Conservation (phyloP, 1,140 invertebrate genomes). For the Polypedilum pembai region DNA sequence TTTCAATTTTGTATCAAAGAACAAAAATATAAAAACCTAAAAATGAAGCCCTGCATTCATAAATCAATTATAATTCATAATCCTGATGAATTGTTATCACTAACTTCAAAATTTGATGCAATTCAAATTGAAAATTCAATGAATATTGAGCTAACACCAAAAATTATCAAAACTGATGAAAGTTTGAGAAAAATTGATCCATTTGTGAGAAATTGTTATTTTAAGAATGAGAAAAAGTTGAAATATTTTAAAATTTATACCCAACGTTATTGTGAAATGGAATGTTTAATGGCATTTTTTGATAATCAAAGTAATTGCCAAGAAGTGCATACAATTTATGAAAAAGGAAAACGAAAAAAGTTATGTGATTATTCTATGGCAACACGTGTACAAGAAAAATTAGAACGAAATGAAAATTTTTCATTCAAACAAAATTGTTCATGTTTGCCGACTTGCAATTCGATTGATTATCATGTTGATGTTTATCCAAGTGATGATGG, state of each 20-base stretch:
- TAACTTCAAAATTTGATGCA: no score
- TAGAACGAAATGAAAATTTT: constrained; percentile 58
- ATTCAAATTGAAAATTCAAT: no score
- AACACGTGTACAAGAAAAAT: constrained; percentile 39
- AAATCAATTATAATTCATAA: no score
- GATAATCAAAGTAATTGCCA: constrained; percentile 56
- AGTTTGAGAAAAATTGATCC: no score
- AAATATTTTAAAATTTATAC: constrained; percentile 61
- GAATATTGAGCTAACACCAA: not conserved
- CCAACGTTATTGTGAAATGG: constrained; percentile 64
- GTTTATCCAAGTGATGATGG: no score
- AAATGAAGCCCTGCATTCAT: no score
- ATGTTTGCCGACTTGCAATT: no score
- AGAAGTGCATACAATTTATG: constrained; percentile 43
- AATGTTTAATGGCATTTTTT: constrained; percentile 68
- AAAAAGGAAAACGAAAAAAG: constrained; percentile 45
- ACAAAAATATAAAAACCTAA: no score
- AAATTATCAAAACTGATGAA: not conserved
- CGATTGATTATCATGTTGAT: no score
- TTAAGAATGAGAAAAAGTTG: constrained; percentile 52
- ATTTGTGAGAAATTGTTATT: constrained; percentile 55
- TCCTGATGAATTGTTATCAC: no score
- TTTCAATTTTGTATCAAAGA: no score
- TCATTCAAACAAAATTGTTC: no score
- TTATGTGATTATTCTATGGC: constrained; percentile 41